Conservation (phyloP, 2,113 vertebrate genomes). For the Benitochromis conjunctus region DNA sequence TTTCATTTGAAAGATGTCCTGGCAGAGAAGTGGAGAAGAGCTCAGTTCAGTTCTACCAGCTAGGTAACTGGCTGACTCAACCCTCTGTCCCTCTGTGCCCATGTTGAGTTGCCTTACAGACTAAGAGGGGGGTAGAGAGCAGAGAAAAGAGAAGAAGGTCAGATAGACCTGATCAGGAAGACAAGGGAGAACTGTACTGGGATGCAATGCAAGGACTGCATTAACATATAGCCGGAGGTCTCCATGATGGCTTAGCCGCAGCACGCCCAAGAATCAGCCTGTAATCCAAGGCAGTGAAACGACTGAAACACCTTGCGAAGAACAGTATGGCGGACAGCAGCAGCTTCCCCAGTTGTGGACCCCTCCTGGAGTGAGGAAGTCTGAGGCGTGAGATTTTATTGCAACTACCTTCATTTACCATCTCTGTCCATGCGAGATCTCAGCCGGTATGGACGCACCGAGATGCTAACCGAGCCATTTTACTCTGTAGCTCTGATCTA, state of each 20-base stretch:
- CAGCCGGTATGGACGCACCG: constrained; percentile 23
- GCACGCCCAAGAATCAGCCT: background rate
- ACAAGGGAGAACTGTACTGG: constrained; percentile 7
- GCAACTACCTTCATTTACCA: constrained; percentile 45
- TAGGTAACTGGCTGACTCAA: constrained; percentile 7
- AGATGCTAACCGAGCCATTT: constrained; percentile 48
- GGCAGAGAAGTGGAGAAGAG: constrained; percentile 2
- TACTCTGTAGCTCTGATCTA: constrained; percentile 52
- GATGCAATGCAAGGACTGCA: constrained; percentile 8
- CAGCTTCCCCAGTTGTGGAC: constrained; percentile 20
- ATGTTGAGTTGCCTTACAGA: constrained; percentile 71
- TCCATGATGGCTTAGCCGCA: constrained; percentile 1
- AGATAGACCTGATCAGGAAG: constrained; percentile 8
- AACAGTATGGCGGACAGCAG: constrained; percentile 28
- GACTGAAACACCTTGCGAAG: constrained; percentile 29
- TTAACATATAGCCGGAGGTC: constrained; percentile 7
- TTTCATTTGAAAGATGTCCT: constrained; percentile 31
- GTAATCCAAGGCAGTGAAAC: constrained; percentile 6
- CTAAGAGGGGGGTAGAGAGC: constrained; percentile 15
- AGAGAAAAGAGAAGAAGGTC: constrained; percentile 4
- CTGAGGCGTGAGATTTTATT: constrained; percentile 34
- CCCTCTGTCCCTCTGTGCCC: constrained; percentile 35
- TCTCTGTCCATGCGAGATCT: constrained; percentile 20
- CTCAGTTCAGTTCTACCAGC: constrained; percentile 5
- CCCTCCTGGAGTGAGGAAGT: constrained; percentile 24